Evolutionary conservation across 2,113 vertebrate species (phyloP).

Genomic region (Cyphomyrus discorhynchus): DNA sequence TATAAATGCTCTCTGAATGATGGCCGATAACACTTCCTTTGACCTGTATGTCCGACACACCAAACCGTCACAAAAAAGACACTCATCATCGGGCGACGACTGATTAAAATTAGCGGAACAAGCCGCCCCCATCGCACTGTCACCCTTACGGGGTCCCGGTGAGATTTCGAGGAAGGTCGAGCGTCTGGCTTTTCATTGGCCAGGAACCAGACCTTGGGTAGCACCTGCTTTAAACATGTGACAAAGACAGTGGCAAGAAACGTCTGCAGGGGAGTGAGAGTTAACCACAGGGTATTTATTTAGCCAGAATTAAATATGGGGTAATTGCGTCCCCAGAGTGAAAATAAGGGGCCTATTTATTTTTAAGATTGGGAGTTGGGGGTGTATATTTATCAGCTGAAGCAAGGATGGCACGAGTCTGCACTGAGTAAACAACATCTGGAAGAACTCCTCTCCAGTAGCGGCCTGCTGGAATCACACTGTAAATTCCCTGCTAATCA

Average conservation of each 20-base stretch:
- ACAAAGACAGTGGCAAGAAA: not conserved
- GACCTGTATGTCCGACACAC: not conserved
- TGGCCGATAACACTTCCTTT: not conserved
- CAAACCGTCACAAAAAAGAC: not conserved
- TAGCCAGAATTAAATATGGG: slow-evolving; percentile 11
- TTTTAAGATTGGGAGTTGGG: not conserved
- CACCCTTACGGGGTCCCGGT: not conserved
- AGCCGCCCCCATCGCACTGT: not conserved
- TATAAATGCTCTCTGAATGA: slow-evolving; percentile 1
- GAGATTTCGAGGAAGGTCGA: not conserved
- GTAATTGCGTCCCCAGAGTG: slow-evolving; percentile 4
- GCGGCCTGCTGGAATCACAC: not conserved
- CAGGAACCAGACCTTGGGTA: not conserved
- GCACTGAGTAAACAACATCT: slow-evolving; percentile 17
- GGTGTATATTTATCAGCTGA: slow-evolving; percentile 1
- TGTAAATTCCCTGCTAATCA: not conserved
- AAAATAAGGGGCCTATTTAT: slow-evolving; percentile 12
- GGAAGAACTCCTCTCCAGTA: not conserved
- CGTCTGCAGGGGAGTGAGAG: not conserved
- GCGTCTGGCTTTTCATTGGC: not conserved
- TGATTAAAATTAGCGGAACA: not conserved
- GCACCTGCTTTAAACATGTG: not conserved
- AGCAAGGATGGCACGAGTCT: not conserved
- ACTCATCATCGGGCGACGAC: not conserved
- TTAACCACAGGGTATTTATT: slow-evolving; percentile 4